A percentile compares a stretch with the other conserved stretches of the same genome.
Conservation (phyloP, 1,140 invertebrate genomes). For the Psix sp. region DNA sequence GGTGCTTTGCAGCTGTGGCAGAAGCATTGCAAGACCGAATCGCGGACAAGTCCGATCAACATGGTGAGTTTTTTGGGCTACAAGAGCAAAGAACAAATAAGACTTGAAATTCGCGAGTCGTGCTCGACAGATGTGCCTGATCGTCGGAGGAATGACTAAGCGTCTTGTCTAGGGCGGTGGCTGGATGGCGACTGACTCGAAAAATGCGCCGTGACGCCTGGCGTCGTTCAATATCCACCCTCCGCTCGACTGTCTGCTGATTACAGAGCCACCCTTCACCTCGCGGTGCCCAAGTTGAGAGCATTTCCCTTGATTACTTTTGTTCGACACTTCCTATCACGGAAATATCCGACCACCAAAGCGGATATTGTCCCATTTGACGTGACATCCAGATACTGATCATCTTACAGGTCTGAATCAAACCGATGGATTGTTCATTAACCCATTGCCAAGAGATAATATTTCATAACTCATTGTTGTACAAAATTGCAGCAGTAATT, state of each 20-base stretch:
- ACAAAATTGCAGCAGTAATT: too few species aligned
- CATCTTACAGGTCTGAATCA: too few species aligned
- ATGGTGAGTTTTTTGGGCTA: slow-evolving; percentile 78
- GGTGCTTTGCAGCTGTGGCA: slow-evolving; percentile 91
- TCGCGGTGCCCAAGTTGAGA: slow-evolving; percentile 19
- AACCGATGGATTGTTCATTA: too few species aligned
- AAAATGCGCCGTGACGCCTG: slow-evolving; percentile 72
- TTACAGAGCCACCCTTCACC: slow-evolving; percentile 49
- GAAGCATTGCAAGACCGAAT: slow-evolving; percentile 92
- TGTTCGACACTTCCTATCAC: slow-evolving; percentile 40
- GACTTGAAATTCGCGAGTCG: slow-evolving; percentile 10
- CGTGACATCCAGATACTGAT: slow-evolving; percentile 8
- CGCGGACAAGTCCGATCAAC: slow-evolving; percentile 89
- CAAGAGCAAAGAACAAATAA: slow-evolving; percentile 4
- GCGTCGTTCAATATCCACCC: slow-evolving; percentile 75
- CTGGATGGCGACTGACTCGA: slow-evolving; percentile 72
- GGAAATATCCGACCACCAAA: slow-evolving; percentile 38
- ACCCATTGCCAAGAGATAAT: too few species aligned
- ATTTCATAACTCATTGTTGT: too few species aligned
- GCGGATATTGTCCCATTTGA: too few species aligned
- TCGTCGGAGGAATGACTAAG: slow-evolving; percentile 21
- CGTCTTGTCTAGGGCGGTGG: slow-evolving; percentile 73
- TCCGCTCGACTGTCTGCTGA: slow-evolving; percentile 52
- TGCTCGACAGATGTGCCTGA: neutral
- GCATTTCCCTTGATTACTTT: slow-evolving; percentile 40